Conservation (phyloP, 2,888 invertebrate genomes). For the Neoscelio sp. region DNA sequence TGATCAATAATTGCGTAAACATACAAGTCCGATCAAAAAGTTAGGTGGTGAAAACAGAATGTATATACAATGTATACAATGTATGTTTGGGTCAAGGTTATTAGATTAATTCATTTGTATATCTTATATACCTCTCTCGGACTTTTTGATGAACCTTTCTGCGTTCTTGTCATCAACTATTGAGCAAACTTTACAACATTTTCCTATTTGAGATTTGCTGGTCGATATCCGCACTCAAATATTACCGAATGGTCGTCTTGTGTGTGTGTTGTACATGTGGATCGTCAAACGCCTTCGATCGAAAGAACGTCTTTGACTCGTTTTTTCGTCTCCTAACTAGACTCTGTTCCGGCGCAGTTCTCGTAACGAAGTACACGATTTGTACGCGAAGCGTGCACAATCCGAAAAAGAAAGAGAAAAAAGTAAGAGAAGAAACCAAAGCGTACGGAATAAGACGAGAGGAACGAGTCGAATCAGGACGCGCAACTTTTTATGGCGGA, state of each 20-base stretch:
- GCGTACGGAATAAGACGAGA: slow-evolving; percentile 38
- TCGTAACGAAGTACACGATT: slow-evolving; percentile 58
- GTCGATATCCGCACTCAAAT: slow-evolving; percentile 32
- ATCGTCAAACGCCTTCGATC: slow-evolving; percentile 55
- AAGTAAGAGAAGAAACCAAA: slow-evolving; percentile 24
- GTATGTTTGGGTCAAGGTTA: too few relatives aligned
- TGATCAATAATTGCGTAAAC: slow-evolving; percentile 15
- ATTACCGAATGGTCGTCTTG: slow-evolving; percentile 33
- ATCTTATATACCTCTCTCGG: too few relatives aligned
- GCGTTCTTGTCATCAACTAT: slow-evolving; percentile 3
- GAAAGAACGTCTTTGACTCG: slow-evolving; percentile 38
- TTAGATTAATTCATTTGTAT: too few relatives aligned
- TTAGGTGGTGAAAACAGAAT: too few relatives aligned
- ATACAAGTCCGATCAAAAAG: background rate
- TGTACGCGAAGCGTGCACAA: slow-evolving; percentile 51
- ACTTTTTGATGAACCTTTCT: background rate
- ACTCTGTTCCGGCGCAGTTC: slow-evolving; percentile 37
- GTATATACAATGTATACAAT: too few relatives aligned
- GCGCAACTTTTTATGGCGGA: slow-evolving; percentile 40
- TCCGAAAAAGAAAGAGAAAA: slow-evolving; percentile 24
- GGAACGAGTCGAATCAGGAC: slow-evolving; percentile 54
- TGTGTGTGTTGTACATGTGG: slow-evolving; percentile 36
- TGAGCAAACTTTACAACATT: slow-evolving; percentile 5
- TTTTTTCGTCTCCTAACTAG: slow-evolving; percentile 45
- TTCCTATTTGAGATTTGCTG: slow-evolving; percentile 8